Evolutionary conservation across 2,888 invertebrate species (phyloP).

Genomic region (Tinea pellionella): DNA sequence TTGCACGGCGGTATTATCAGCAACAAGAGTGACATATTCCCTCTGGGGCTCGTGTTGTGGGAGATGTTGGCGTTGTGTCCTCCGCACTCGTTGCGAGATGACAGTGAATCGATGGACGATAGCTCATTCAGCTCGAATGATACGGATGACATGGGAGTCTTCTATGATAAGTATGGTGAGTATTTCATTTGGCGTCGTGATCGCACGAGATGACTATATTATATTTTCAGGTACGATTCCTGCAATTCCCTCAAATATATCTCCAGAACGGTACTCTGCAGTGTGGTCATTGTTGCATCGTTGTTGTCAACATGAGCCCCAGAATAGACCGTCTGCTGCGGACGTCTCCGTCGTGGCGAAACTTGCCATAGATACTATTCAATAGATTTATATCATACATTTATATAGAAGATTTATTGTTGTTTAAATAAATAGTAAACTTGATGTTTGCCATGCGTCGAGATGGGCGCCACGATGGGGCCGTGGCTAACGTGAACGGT

Average conservation of each 20-base stretch:
- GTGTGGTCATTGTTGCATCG: conserved; percentile 77
- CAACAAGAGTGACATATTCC: conserved; percentile 82
- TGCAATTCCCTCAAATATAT: conserved; percentile 71
- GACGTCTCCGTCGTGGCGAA: conserved; percentile 39
- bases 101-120: conserved; percentile 17
- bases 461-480: no score
- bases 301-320: conserved; percentile 73
- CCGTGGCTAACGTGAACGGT: no score
- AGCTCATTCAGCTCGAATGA: conserved; percentile 21
- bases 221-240: conserved; percentile 74
- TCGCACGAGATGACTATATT: no score
- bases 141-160: conserved; percentile 27
- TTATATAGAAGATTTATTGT: no score
- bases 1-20: conserved; percentile 71
- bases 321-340: conserved; percentile 71
- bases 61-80: conserved; percentile 82
- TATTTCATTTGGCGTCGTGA: background rate
- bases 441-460: no score
- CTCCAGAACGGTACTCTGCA: conserved; percentile 68
- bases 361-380: background rate
- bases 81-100: conserved; percentile 67
- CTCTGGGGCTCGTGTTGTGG: conserved; percentile 82
- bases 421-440: no score
- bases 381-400: background rate
- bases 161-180: conserved; percentile 44